Base-by-base conservation (phyloP, 2,888 invertebrate genomes). In the Pseudoips prasinana region DNA sequence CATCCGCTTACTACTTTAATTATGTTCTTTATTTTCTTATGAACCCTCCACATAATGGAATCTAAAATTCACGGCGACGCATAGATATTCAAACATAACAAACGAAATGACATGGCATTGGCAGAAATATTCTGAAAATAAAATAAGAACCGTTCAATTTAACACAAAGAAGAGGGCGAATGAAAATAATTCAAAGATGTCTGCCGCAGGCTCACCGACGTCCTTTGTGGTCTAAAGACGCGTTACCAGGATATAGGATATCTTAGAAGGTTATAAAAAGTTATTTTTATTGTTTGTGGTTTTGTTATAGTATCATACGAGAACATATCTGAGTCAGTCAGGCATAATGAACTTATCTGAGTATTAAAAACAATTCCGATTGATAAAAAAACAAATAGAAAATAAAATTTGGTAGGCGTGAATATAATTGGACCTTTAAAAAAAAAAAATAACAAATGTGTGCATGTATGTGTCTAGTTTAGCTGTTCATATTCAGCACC, bases 141-240 rank as follows among this genome's bases (percentile, higher is more conserved):
- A 51, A 54, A 57, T 41, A 48, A 38, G 36, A 34, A 35, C 33
- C 33, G 40, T 58, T 60, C 54, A 54, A 60, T 58, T 60, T 55
- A 39, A 41, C 40, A 64, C 59, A 63, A 58, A 62, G 56, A 43
- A 47, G 48, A 39, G 40, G 28, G 38, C 50, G 39, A 44, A 39
- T 57, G 52, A 46, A 60, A 58, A 57, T 61, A 57, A 61, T 54
- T 54, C 49, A 55, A 59, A 56, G 44, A 44, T 43, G 61, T 60
- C 58, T 49, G 46, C 36, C 50, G 59, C 65, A 65, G 64, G 48
- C 34, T 30, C 33, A 35, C 14, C 36, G 32, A 37, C 43, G 31
- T 49, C 46, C 45, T 58, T 49, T 52, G 54, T 38, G 51, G 49
- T 36, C 34, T 32, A 37, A 39, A 29, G 29, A 33, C 37, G 30